Base-by-base conservation (phyloP, 2,113 vertebrate species). In the Sterna hirundo region DNA sequence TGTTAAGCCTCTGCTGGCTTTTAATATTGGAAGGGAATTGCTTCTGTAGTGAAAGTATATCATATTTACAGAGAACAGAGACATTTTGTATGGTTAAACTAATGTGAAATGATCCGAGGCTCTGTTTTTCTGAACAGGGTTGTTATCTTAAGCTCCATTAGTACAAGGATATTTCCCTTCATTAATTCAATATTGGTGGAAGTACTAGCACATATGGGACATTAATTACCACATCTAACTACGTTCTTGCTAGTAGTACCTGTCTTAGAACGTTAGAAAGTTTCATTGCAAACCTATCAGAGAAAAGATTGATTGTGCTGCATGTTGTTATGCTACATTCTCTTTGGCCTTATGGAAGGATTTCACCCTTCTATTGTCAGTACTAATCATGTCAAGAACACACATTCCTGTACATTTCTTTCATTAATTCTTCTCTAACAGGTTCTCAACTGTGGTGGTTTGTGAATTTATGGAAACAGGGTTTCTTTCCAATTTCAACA, bases 41-140 rank as follows among this genome's bases (percentile, higher is more conserved):
- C 65, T 83, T 95, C 60, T 78, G 6, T 55, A 75, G 51, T 83
- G 38, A 54, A 92, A 74, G 20, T 62, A 10, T 5, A 8, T 77
- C 3, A 4, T 77, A 38, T 81, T 88, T 78, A 84, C 46, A 68
- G 65, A 86, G 72, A 90, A 42, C 23, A 71, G 55, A 70, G 29
- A 38, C 22, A 4, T 80, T 83, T 76, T 90, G 7, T 22, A 13
- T 64, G 30, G 30, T 55, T 92, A 57, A 90, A 77, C 46, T 92
- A 76, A 10, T 80, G 52, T 85, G 70, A 85, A 95, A 72, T 72
- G 5, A 79, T 44, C 60, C 55, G 80, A 90, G 49, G n/a, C 51
- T 93, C 58, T 76, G 29, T 54, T 86, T 88, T 86, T 52, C 42
- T 95, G 60, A 79, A 38, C 27, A 93, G 20, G 26, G 71, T 78